Base-by-base conservation (phyloP, 2,113 vertebrate species). In the Podilymbus podiceps region DNA sequence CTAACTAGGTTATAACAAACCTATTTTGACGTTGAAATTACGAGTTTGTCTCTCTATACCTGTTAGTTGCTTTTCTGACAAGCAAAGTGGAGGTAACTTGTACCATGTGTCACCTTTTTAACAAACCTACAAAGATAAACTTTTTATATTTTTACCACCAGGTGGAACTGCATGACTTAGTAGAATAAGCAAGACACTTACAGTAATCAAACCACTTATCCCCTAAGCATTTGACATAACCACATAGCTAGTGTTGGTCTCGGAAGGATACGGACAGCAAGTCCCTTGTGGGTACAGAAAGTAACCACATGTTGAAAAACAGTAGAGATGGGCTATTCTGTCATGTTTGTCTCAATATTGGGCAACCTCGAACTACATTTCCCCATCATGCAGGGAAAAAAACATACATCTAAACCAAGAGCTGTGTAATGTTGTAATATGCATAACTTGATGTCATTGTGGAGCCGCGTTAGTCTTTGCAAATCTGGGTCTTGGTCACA, bases 151-250 rank as follows among this genome's bases (percentile, higher is more conserved):
- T 82, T 91, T 91, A 55, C 76, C 78, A 85, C 71, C 82, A 85
- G 63, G 67, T 85, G 85, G 88, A 95, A 95, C n/a, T 47, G 25
- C 31, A 11, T 74, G 58, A 94, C 15, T 85, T 79, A 73, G 38
- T 50, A 79, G 67, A 80, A 73, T 93, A 88, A 82, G 22, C 15
- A 79, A 89, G 56, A 85, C 5, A 10, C 53, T 81, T 75, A 72
- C 2, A 46, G 55, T 59, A 71, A 72, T 87, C 68, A 74, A 89
- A 76, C 22, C n/a, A 64, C 20, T 86, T 95, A 84, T 63, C 16
- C 23, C 5, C 23, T 74, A 75, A 72, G 73, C 28, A 53, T 84
- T 52, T 67, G 21, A 85, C 49, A 28, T 44, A 88, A 86, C 67
- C n/a, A 67, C 1, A 2, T 94, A 53, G 50, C 49, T 89, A 87